Evolutionary conservation across 2,888 invertebrate genomes (phyloP).

Genomic region (Ochropleura leucogaster): DNA sequence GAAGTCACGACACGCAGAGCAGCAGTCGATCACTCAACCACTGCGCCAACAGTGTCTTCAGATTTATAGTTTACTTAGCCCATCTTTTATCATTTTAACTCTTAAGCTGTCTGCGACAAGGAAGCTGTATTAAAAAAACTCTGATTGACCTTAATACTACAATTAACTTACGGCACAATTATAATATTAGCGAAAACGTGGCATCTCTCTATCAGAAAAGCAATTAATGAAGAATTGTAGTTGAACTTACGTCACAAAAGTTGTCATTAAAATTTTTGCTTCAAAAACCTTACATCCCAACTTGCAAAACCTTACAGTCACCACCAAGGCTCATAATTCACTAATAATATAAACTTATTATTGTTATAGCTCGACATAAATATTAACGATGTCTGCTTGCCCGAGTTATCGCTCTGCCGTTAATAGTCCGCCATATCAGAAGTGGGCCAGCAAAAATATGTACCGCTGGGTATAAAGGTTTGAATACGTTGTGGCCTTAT

Average conservation of each 20-base stretch:
- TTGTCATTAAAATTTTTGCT: too few relatives aligned
- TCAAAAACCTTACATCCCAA: background rate
- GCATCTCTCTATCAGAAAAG: too few relatives aligned
- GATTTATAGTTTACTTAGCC: too few relatives aligned
- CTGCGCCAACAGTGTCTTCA: too few relatives aligned
- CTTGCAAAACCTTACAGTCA: background rate
- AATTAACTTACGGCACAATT: background rate
- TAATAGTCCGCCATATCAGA: constrained; percentile 71
- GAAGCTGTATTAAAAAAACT: background rate
- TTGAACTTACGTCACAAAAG: background rate
- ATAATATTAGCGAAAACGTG: too few relatives aligned
- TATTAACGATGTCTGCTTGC: constrained; percentile 68
- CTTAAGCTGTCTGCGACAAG: background rate
- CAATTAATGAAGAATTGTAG: too few relatives aligned
- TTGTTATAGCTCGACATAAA: constrained; percentile 62
- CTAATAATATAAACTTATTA: constrained; percentile 50
- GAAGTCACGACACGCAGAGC: too few relatives aligned
- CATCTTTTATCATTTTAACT: background rate
- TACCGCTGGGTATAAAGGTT: constrained; percentile 50
- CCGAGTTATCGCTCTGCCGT: constrained; percentile 69
- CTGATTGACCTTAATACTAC: background rate
- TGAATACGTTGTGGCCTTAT: constrained; percentile 35
- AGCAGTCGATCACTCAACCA: too few relatives aligned
- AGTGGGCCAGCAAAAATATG: constrained; percentile 76
- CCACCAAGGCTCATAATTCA: constrained; percentile 41